Evolutionary conservation across 2,113 vertebrate species (phyloP), one percentile per base, ranked within the genome.

Genomic region (Calypte anna): DNA sequence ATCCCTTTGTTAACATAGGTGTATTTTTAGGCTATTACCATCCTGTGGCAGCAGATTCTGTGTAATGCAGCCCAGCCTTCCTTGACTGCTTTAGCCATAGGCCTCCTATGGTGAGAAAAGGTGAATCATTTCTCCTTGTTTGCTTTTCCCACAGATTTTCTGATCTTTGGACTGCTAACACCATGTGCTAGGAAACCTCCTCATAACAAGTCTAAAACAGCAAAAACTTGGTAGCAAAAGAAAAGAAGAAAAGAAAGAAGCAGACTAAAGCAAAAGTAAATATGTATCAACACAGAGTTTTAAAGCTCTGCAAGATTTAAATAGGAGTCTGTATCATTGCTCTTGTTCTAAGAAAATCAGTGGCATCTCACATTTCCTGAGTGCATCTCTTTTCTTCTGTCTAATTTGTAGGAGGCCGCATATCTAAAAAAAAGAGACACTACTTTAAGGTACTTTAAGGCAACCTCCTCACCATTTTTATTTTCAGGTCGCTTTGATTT

Each of bases 401-500:
- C 86, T 89, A 7, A 69, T 82, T 62, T 86, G 66, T 58, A 57
- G 54, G 62, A 94, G 58, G 53, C 73, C 86, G 36, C 31, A 46
- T 21, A 54, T 88, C 86, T 86, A 54, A 80, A 87, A 54, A 54
- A 54, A 33, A 72, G 69, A 95, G 66, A 53, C 66, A 54, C 38
- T 72, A 6, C 77, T 93, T 92, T 33, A 72, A 93, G 62, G n/a
- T 58, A 43, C 75, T 79, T 78, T 31, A 80, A 9, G n/a, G 93
- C 74, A 96, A 79, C 62, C 59, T 93, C 66, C 44, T 24, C 46
- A 54, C 36, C 1, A 1, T 27, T 31, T 82, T 75, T 73, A 61
- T 93, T 92, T 91, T 87, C 70, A 79, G 50, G 70, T 61, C 58
- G 44, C 86, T 93, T 92, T 97, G 89, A 95, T 95, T 97, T 91